A percentile compares a stretch with the other conserved stretches of the same genome.
These are phyloP conservation scores for Leptoteleia sp. DNA, from an alignment of 1,140 invertebrate genomes.

Conservation along the genomic window DNA sequence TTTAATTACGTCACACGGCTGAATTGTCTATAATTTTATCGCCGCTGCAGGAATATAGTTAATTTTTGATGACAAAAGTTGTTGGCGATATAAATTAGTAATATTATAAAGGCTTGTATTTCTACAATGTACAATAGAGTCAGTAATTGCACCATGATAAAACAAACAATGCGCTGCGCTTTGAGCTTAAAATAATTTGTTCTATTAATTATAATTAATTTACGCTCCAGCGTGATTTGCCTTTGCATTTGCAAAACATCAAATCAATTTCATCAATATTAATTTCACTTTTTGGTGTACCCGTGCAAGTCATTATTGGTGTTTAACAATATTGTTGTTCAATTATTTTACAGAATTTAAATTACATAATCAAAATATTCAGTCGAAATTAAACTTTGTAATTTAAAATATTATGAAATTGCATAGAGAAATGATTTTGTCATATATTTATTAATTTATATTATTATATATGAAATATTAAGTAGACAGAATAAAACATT, in stretches of 20 bases:
- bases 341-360: too few species aligned
- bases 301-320: too few species aligned
- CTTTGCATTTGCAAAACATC: constrained; percentile 3
- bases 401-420: too few species aligned
- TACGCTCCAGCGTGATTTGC: not conserved
- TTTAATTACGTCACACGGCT: constrained; percentile 34
- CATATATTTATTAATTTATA: too few species aligned
- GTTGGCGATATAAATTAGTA: constrained; percentile 1
- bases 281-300: not conserved
- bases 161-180: constrained; percentile 15
- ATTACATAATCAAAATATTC: too few species aligned
- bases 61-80: constrained; percentile 30
- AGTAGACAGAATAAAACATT: too few species aligned
- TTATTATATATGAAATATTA: too few species aligned
- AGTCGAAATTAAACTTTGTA: too few species aligned
- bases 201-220: constrained; percentile 32
- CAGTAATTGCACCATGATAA: not conserved
- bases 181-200: constrained; percentile 8
- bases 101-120: constrained; percentile 1
- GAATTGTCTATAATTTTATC: constrained; percentile 35
- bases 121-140: constrained; percentile 6
- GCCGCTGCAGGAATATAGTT: constrained; percentile 13
- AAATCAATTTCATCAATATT: constrained; percentile 2
- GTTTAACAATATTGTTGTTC: too few species aligned
- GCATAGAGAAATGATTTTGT: too few species aligned